Conservation (phyloP, 2,888 invertebrate species). For the Drosophila parthenogenetica region DNA sequence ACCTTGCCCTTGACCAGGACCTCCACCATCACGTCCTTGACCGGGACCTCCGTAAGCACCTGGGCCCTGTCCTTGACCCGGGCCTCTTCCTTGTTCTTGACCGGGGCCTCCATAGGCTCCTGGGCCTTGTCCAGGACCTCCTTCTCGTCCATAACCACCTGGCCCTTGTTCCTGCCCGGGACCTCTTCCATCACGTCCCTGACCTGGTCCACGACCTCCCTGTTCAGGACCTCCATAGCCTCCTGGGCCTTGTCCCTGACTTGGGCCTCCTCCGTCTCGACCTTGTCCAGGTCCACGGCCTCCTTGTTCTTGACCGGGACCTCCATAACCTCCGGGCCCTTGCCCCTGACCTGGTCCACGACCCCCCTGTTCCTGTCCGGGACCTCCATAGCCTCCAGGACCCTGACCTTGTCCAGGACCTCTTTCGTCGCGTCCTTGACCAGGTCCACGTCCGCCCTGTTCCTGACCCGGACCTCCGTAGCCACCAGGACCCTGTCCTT, state of each 20-base stretch:
- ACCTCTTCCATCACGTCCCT: neutral
- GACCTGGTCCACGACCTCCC: neutral
- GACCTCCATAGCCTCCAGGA: neutral
- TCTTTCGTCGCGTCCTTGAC: neutral
- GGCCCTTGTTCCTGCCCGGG: neutral
- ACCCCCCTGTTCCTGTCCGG: neutral
- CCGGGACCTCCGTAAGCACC: neutral
- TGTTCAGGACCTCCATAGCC: neutral
- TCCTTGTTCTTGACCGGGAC: neutral
- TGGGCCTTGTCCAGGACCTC: neutral
- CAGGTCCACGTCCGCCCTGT: neutral
- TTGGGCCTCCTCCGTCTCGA: neutral
- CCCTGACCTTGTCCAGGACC: neutral
- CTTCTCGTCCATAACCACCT: neutral
- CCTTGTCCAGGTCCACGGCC: neutral
- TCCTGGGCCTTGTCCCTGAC: constrained; percentile 2
- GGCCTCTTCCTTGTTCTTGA: neutral
- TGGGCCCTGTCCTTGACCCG: neutral
- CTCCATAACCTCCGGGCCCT: neutral
- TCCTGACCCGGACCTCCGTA: too few relatives aligned
- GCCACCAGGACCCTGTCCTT: neutral
- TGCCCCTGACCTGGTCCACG: constrained; percentile 3
- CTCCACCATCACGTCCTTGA: neutral
- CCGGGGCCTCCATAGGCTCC: neutral
- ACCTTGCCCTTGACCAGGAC: neutral